Base-by-base conservation (phyloP, 2,888 invertebrate genomes). In the Erpobdella octoculata region DNA sequence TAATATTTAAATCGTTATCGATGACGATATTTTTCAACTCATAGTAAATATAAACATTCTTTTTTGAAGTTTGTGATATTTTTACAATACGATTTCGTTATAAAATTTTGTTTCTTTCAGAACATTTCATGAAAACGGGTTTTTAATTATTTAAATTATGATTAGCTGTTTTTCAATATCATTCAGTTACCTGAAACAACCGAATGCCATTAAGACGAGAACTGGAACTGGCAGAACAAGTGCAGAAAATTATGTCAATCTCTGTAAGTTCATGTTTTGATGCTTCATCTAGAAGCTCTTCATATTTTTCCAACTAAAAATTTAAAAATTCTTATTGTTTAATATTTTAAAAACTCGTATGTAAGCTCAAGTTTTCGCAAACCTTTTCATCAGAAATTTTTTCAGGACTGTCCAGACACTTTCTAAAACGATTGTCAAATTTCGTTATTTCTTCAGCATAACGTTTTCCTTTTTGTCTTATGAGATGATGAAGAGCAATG, bases 121-220 rank as follows among this genome's bases (percentile, higher is more conserved):
- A n/a, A n/a, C n/a, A n/a, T n/a, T n/a, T n/a, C n/a, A n/a, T n/a
- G n/a, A n/a, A n/a, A n/a, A n/a, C n/a, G n/a, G n/a, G n/a, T n/a
- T n/a, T n/a, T n/a, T n/a, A n/a, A n/a, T n/a, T n/a, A n/a, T n/a
- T n/a, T n/a, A n/a, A n/a, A n/a, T n/a, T n/a, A n/a, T n/a, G 36
- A 82, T 80, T 36, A 81, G 72, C 81, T 81, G 77, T n/a, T 21
- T n/a, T 33, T 36, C 21, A 35, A 15, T n/a, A 62, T 6, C 9
- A 62, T 62, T 35, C 28, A 28, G 28, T 25, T 9, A 28, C 6
- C 28, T 53, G 5, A 53, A 53, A 18, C 15, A 53, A n/a, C 28
- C 53, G 28, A 53, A 28, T 25, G 28, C 21, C 18, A 21, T 53
- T 53, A 31, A 75, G 28, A 21, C 69, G 35, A 15, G 62, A 37